Evolutionary conservation across 2,113 vertebrate genomes (phyloP).

Genomic region (Perognathus longimembris): DNA sequence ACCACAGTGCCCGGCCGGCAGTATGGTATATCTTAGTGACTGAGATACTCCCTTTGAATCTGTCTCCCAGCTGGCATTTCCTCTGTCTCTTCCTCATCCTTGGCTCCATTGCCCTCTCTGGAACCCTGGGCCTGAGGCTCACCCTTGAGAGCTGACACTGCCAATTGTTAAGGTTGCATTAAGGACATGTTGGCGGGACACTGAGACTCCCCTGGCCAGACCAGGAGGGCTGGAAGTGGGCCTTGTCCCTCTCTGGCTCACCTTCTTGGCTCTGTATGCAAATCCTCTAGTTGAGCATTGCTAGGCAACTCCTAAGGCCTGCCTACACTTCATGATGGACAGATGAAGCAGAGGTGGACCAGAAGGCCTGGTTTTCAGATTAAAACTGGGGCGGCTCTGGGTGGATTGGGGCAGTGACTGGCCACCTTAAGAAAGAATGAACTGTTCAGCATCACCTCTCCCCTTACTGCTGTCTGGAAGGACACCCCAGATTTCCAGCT

Average conservation of each 20-base stretch:
- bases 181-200: constrained; percentile 28
- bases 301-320: fast-evolving
- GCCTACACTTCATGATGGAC: background rate
- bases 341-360: background rate
- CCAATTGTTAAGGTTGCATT: background rate
- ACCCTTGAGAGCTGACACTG: background rate
- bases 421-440: background rate
- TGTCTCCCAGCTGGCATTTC: background rate
- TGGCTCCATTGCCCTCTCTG: background rate
- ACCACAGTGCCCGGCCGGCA: background rate
- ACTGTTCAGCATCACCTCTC: fast-evolving
- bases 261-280: fast-evolving
- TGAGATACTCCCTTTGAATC: background rate
- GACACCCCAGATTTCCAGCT: too few species aligned
- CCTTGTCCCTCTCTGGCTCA: background rate
- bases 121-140: background rate
- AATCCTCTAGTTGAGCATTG: background rate
- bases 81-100: fast-evolving
- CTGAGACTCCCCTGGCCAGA: background rate
- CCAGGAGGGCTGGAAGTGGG: background rate
- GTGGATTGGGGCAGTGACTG: background rate
- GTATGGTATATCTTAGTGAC: background rate
- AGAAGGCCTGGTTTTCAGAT: background rate
- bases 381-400: too few species aligned
- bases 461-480: fast-evolving